These are phyloP conservation scores for Blastomussa wellsi DNA, from an alignment of 92 coral and sea anemone genomes.

Conservation along the genomic window DNA sequence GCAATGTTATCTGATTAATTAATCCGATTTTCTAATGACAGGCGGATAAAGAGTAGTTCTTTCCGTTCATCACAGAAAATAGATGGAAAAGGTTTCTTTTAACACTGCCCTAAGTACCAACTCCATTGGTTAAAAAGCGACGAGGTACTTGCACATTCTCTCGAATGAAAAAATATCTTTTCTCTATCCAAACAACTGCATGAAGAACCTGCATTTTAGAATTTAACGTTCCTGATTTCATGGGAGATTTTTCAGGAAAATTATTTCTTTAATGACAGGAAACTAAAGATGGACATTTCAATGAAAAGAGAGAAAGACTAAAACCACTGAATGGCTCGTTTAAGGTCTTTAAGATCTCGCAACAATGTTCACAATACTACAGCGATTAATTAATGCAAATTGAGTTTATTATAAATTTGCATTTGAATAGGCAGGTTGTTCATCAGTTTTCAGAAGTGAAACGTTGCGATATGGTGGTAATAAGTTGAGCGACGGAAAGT, in stretches of 20 bases:
- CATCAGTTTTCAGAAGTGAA: slow-evolving; percentile 5
- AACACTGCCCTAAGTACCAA: neutral
- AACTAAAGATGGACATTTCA: neutral
- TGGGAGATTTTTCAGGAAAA: neutral
- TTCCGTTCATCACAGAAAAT: neutral
- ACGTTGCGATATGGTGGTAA: neutral
- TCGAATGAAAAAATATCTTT: neutral
- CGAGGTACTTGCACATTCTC: neutral
- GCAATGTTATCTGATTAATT: neutral
- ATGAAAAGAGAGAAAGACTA: neutral
- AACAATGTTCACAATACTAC: neutral
- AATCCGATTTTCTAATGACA: neutral
- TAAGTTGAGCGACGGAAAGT: neutral
- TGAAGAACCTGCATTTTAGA: neutral
- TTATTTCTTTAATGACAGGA: neutral
- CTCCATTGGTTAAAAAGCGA: neutral
- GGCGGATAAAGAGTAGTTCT: neutral
- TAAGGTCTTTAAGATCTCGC: slow-evolving; percentile 7
- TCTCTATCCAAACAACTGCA: neutral
- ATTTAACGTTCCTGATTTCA: neutral
- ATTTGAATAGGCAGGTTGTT: slow-evolving; percentile 17
- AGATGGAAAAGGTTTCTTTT: neutral
- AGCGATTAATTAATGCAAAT: slow-evolving; percentile 18
- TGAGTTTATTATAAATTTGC: slow-evolving; percentile 18
- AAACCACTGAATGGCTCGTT: neutral